Evolutionary conservation across 2,888 invertebrate species (phyloP).

Genomic region (Chloromyia formosa): DNA sequence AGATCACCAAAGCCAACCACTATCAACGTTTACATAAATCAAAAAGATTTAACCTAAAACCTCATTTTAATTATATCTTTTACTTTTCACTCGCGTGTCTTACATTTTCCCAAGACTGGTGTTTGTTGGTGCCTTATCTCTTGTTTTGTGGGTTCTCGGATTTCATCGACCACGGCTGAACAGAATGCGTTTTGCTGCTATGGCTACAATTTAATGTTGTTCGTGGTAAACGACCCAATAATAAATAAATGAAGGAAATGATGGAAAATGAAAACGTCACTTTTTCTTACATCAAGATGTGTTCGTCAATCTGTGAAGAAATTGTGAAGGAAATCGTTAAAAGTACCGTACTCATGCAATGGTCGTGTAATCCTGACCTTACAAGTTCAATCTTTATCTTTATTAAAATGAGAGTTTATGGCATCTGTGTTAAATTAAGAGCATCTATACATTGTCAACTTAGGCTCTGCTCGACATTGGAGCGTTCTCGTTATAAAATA

Average conservation of each 20-base stretch:
- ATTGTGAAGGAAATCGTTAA: neutral
- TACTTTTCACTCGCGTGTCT: neutral
- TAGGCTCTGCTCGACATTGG: too few species aligned
- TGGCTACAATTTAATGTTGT: neutral
- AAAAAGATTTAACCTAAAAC: constrained; percentile 40
- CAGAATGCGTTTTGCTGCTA: constrained; percentile 17
- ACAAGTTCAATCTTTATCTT: constrained; percentile 27
- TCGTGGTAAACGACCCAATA: neutral
- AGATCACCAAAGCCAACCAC: constrained; percentile 14
- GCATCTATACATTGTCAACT: too few species aligned
- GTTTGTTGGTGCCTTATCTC: constrained; percentile 27
- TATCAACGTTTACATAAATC: constrained; percentile 25
- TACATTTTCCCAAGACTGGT: constrained; percentile 4
- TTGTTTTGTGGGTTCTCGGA: constrained; percentile 13
- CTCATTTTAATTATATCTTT: constrained; percentile 36
- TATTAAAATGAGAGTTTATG: neutral
- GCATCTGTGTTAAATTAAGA: too few species aligned
- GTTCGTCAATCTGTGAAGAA: neutral
- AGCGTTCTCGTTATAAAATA: too few species aligned
- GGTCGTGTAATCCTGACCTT: constrained; percentile 11
- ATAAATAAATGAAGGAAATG: too few species aligned
- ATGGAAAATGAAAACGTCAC: neutral
- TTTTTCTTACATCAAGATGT: neutral
- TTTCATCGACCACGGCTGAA: constrained; percentile 20
- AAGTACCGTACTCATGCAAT: constrained; percentile 12